Base-by-base conservation (phyloP, 2,888 invertebrate genomes). In the Luperina testacea region DNA sequence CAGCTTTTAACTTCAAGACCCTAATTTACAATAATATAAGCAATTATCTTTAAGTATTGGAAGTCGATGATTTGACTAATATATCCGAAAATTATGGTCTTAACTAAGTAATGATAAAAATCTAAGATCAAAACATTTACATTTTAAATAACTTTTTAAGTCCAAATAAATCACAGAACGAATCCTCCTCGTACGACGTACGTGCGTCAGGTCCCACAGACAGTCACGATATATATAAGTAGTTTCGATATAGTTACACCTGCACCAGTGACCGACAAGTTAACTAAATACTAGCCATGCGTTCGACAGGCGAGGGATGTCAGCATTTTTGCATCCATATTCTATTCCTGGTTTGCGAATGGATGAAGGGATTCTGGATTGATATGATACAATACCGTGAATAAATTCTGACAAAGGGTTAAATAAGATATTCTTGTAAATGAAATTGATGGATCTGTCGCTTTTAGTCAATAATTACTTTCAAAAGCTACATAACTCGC, bases 221-320 rank as follows among this genome's bases (percentile, higher is more conserved):
- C 61, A 13, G 11, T 5, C 32, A 48, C 53, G 5, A 20, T 67
- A 51, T 71, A 5, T 75, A 42, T 75, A 84, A 72, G 63, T 45
- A 70, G 27, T 38, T 75, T 48, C 17, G 24, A 51, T 78, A 76
- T 38, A 72, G 48, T 13, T 70, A 53, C 72, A 82, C 11, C 64
- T 85, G 85, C 51, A 72, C 73, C 24, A 76, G 70, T 84, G 78
- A 84, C 84, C 86, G 83, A 82, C 86, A 85, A 65, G 67, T 64
- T 64, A 68, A 71, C 75, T 84, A 84, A 82, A 82, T 78, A 75
- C 69, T 20, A 67, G 59, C 38, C 9, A 13, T 78, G 86, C 75
- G 83, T 85, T 78, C 86, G 78, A 82, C 86, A 76, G 75, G n/a
- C 17, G 32, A 48, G 45, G 42, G 75, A n/a, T 59, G 82, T 63